Conservation (phyloP, 2,797 vertebrate genomes). For the Peromyscus eremicus region DNA sequence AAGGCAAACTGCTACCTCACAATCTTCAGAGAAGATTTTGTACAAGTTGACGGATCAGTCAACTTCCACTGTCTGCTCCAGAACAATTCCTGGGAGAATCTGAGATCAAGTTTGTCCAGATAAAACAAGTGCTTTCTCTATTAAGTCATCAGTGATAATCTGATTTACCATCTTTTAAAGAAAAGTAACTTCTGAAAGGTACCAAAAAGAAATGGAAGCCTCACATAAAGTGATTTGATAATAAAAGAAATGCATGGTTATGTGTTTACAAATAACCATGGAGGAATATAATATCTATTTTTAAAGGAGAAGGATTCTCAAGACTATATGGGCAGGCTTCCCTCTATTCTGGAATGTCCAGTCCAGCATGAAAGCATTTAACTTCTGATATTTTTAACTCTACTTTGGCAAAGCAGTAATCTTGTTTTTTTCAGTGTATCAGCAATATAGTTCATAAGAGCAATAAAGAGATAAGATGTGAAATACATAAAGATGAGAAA, state of each 20-base stretch:
- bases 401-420: neutral
- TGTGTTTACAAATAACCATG: neutral
- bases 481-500: neutral
- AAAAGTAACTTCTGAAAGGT: conserved; percentile 35
- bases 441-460: neutral
- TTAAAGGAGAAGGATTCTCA: conserved; percentile 9
- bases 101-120: neutral
- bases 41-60: conserved; percentile 80
- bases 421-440: neutral
- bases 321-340: neutral
- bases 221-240: conserved; percentile 6
- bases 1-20: conserved; percentile 73
- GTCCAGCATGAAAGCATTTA: neutral
- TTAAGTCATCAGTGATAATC: conserved; percentile 66
- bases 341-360: neutral
- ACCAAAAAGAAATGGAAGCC: neutral
- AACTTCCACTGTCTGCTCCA: conserved; percentile 76
- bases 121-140: conserved; percentile 44
- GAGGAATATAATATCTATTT: neutral
- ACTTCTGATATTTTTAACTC: neutral
- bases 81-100: conserved; percentile 69
- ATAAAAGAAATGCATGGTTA: neutral
- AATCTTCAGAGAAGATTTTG: conserved; percentile 66
- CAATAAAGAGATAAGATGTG: neutral
- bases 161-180: conserved; percentile 75